phyloP scores from a whole-genome alignment of 2,888 invertebrate species.

The Cryptus armator region DNA sequence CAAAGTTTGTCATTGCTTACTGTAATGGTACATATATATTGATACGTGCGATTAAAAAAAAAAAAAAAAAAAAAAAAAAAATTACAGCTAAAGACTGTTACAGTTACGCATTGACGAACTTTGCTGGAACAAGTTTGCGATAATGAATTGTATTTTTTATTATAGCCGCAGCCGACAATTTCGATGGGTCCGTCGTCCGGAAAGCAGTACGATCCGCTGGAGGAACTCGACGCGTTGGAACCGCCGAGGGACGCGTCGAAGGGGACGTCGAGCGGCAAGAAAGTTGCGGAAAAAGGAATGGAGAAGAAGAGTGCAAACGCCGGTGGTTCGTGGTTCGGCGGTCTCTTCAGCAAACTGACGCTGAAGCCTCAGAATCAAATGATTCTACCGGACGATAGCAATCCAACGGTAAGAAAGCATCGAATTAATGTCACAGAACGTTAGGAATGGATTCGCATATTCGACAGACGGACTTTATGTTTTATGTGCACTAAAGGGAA shows the following conservation, averaged over 20 bases:
- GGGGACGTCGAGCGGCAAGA: conserved; percentile 69
- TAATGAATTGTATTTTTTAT: conserved; percentile 80
- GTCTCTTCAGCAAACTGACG: conserved; percentile 93
- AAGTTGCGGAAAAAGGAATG: conserved; percentile 76
- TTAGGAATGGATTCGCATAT: conserved; percentile 22
- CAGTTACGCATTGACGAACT: conserved; percentile 78
- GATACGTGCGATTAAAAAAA: conserved; percentile 18
- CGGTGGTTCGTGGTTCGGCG: conserved; percentile 92
- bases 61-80: conserved; percentile 60
- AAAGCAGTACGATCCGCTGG: conserved; percentile 83
- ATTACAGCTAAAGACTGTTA: conserved; percentile 58
- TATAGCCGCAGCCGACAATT: conserved; percentile 80
- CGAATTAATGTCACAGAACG: not conserved
- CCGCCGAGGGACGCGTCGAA: conserved; percentile 73
- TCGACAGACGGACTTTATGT: conserved; percentile 65
- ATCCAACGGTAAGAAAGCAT: conserved; percentile 91
- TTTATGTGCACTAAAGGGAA: conserved; percentile 81
- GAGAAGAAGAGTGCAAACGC: conserved; percentile 83
- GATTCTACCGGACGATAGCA: conserved; percentile 97
- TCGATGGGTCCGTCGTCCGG: conserved; percentile 81
- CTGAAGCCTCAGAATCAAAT: conserved; percentile 96
- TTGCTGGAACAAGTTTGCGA: conserved; percentile 81
- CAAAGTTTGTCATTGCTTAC: conserved; percentile 80
- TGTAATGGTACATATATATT: conserved; percentile 69
- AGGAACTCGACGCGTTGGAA: conserved; percentile 83